phyloP scores from a whole-genome alignment of 2,113 vertebrate species.

The Pterocles gutturalis region DNA sequence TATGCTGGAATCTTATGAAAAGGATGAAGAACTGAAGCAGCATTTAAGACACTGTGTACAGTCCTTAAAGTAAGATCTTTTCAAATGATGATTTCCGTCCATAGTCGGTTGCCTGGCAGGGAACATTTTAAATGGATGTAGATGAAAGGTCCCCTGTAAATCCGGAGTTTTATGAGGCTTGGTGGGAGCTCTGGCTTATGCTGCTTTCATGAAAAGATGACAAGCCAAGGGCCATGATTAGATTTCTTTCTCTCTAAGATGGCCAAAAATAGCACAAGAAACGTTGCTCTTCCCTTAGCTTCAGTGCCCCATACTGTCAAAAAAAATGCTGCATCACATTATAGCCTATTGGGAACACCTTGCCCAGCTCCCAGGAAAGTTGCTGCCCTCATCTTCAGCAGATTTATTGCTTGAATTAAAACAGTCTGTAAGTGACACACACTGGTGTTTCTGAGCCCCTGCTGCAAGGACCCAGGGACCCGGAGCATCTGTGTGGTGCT shows the following conservation, averaged over 20 bases:
- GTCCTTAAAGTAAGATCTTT: conserved; percentile 89
- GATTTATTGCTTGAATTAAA: not conserved
- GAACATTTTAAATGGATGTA: conserved; percentile 70
- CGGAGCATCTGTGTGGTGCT: not conserved
- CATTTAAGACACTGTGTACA: conserved; percentile 87
- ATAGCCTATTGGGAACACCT: not conserved
- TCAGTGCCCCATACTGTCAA: not conserved
- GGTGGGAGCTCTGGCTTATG: conserved; percentile 50
- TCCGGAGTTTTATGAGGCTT: conserved; percentile 62
- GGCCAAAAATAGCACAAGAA: conserved; percentile 69
- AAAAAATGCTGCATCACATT: conserved; percentile 36
- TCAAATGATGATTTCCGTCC: conserved; percentile 52
- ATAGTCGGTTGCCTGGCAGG: conserved; percentile 59
- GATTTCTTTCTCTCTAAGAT: conserved; percentile 43
- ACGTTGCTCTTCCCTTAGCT: conserved; percentile 39
- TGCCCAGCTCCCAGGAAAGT: not conserved
- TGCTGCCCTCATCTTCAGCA: not conserved
- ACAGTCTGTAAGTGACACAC: fast-evolving
- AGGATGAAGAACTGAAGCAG: conserved; percentile 89
- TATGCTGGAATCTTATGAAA: conserved; percentile 90
- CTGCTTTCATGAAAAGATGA: conserved; percentile 72
- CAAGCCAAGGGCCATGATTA: conserved; percentile 64
- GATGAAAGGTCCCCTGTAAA: conserved; percentile 72
- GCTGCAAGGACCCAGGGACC: not conserved
- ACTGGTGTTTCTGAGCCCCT: not conserved